These are phyloP conservation scores for Drosophila kanekoi DNA, from an alignment of 2,888 invertebrate genomes.

Conservation along the genomic window DNA sequence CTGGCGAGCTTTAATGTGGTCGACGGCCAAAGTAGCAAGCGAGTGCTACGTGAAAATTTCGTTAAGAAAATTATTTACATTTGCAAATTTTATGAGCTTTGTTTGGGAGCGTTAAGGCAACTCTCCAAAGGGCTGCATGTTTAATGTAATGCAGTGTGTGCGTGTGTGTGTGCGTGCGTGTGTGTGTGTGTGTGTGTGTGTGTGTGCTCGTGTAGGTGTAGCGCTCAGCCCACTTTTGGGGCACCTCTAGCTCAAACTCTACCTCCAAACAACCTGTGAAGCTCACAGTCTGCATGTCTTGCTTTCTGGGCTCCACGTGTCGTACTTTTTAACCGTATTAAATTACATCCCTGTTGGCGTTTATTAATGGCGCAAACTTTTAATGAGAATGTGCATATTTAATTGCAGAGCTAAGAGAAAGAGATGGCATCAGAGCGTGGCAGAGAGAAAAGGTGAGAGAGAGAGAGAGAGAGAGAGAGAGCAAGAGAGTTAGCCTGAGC, in stretches of 20 bases:
- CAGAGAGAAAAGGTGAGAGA: slow-evolving; percentile 10
- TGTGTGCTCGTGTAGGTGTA: slow-evolving; percentile 15
- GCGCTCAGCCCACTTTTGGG: slow-evolving; percentile 24
- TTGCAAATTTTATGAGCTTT: slow-evolving; percentile 80
- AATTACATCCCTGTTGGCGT: slow-evolving; percentile 80
- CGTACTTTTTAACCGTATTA: slow-evolving; percentile 79
- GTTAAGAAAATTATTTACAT: slow-evolving; percentile 80
- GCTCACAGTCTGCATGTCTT: slow-evolving; percentile 42
- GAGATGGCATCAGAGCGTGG: slow-evolving; percentile 39
- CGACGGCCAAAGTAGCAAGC: slow-evolving; percentile 41
- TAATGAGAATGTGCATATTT: slow-evolving; percentile 80
- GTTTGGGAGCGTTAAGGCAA: slow-evolving; percentile 64
- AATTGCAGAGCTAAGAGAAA: slow-evolving; percentile 74
- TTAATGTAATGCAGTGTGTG: slow-evolving; percentile 67
- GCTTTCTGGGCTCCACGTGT: slow-evolving; percentile 67
- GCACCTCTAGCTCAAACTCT: slow-evolving; percentile 4
- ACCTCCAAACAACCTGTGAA: background rate
- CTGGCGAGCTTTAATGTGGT: slow-evolving; percentile 70
- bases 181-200: slow-evolving; percentile 14
- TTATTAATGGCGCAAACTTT: slow-evolving; percentile 80
- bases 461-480: slow-evolving; percentile 10
- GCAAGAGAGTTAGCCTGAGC: slow-evolving; percentile 18
- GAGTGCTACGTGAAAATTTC: slow-evolving; percentile 69
- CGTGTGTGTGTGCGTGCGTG: slow-evolving; percentile 10
- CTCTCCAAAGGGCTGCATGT: slow-evolving; percentile 68